Evolutionary conservation across 2,113 vertebrate species (phyloP).

Genomic region (Lampris megalopsis): DNA sequence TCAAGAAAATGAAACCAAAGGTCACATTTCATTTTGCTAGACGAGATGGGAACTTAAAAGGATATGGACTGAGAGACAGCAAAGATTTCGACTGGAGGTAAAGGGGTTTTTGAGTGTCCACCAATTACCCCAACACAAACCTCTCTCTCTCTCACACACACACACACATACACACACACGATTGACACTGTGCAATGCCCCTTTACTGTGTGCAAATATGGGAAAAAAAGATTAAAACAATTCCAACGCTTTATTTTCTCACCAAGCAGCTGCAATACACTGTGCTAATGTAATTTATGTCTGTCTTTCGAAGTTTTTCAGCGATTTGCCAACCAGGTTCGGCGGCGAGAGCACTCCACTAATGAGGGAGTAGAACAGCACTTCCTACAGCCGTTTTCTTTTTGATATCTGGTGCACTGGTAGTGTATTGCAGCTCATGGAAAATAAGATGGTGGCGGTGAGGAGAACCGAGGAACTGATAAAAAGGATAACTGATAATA

Average conservation of each 20-base stretch:
- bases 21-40: conserved; percentile 6
- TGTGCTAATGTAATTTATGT: conserved; percentile 10
- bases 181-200: conserved; percentile 27
- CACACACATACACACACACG: background rate
- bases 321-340: too few species aligned
- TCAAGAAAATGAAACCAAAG: conserved; percentile 3
- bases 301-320: too few species aligned
- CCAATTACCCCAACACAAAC: background rate
- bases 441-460: conserved; percentile 67
- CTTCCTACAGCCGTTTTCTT: background rate
- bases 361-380: too few species aligned
- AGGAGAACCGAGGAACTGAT: conserved; percentile 41
- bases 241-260: conserved; percentile 62
- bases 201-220: conserved; percentile 14
- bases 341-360: background rate
- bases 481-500: conserved; percentile 35
- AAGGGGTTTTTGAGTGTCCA: conserved; percentile 42
- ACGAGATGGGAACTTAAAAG: conserved; percentile 48
- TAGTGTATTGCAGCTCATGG: conserved; percentile 77
- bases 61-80: conserved; percentile 16
- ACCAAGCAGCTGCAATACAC: conserved; percentile 74
- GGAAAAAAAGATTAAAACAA: conserved; percentile 44
- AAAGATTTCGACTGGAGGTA: conserved; percentile 30
- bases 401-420: background rate
- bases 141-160: background rate